Evolutionary conservation across 2,888 invertebrate species (phyloP).

Genomic region (Lasiommata megera): DNA sequence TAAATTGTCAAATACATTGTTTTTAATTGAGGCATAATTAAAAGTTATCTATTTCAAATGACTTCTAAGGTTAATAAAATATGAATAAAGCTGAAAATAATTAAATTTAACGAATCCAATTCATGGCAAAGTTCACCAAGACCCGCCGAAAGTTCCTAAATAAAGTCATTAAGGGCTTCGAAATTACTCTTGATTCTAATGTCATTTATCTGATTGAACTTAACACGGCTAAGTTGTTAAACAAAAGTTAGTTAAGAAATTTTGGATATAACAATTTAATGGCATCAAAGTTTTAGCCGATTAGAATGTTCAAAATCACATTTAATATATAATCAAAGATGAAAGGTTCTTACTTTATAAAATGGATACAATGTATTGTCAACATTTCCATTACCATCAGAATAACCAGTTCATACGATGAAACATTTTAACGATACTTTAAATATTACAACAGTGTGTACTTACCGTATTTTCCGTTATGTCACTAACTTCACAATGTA

Average conservation of each 20-base stretch:
- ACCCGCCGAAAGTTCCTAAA: conserved; percentile 11
- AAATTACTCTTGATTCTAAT: conserved; percentile 20
- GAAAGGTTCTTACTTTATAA: no score
- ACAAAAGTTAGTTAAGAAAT: conserved; percentile 18
- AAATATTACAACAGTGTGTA: no score
- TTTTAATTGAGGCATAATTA: background rate
- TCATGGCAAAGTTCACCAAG: conserved; percentile 12
- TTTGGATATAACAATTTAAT: conserved; percentile 4
- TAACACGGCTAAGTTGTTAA: conserved; percentile 14
- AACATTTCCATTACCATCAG: no score
- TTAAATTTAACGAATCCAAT: conserved; percentile 11
- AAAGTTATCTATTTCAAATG: background rate
- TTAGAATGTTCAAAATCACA: background rate
- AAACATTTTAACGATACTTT: no score
- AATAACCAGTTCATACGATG: no score
- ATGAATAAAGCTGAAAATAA: conserved; percentile 8
- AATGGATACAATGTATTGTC: no score
- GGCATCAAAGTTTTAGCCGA: conserved; percentile 12
- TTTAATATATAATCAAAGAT: no score
- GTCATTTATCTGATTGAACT: conserved; percentile 14
- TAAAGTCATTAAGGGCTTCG: conserved; percentile 13
- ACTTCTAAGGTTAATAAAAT: conserved; percentile 3
- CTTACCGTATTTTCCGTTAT: conserved; percentile 84
- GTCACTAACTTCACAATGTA: conserved; percentile 84
- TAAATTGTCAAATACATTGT: background rate